Evolutionary conservation across 2,888 invertebrate genomes (phyloP).

Genomic region (Stenodema calcarata): DNA sequence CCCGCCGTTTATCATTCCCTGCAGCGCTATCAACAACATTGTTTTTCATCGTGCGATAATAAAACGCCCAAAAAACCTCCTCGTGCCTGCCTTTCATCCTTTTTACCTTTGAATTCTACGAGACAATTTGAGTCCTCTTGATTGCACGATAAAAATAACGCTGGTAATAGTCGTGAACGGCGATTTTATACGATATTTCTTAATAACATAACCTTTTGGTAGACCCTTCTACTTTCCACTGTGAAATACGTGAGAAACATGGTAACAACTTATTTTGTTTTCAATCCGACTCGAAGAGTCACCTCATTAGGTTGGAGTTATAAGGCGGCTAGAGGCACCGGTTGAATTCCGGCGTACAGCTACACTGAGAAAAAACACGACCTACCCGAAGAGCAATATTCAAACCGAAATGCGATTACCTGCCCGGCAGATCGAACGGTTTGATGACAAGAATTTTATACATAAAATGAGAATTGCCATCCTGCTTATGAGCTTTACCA

Average conservation of each 20-base stretch:
- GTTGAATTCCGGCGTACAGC: too few species aligned
- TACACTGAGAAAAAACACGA: too few species aligned
- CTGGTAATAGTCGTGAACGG: neutral
- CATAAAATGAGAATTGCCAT: too few species aligned
- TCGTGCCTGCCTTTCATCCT: neutral
- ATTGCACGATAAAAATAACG: neutral
- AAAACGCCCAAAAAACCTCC: neutral
- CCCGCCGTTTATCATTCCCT: neutral
- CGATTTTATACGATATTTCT: neutral
- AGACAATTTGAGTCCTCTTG: neutral
- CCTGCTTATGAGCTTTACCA: too few species aligned
- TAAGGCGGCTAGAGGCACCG: too few species aligned
- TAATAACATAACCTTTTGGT: neutral
- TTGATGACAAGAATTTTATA: too few species aligned
- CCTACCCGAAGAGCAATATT: too few species aligned
- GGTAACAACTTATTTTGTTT: neutral
- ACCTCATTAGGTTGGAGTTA: too few species aligned
- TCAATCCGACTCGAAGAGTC: neutral
- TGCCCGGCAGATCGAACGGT: too few species aligned
- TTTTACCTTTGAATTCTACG: neutral
- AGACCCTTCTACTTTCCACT: neutral
- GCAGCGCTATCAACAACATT: neutral
- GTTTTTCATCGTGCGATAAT: neutral
- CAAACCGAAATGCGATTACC: too few species aligned
- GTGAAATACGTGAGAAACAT: neutral